Evolutionary conservation across 2,113 vertebrate genomes (phyloP).

Genomic region (Diphyllodes magnificus): DNA sequence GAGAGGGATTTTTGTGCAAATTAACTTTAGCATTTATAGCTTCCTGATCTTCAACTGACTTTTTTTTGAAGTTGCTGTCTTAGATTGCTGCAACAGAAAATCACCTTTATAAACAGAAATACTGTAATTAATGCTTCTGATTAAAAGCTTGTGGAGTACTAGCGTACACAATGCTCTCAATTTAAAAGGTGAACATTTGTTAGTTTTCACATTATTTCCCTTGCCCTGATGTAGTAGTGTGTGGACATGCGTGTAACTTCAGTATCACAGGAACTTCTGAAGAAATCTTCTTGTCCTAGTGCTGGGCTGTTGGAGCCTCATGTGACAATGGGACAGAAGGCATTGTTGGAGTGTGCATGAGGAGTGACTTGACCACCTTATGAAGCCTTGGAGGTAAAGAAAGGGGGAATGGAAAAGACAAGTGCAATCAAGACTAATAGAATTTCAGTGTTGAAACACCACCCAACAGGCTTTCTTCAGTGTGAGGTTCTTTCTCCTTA

Average conservation of each 20-base stretch:
- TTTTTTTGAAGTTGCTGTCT: not conserved
- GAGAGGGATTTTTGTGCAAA: not conserved
- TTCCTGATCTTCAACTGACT: not conserved
- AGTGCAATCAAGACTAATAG: not conserved
- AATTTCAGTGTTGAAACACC: not conserved
- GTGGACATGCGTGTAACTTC: not conserved
- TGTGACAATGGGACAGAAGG: not conserved
- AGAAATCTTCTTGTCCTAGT: not conserved
- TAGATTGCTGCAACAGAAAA: not conserved
- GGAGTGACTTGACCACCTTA: not conserved
- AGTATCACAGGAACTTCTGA: not conserved
- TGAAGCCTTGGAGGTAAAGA: not conserved
- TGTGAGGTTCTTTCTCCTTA: not conserved
- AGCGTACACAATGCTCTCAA: not conserved
- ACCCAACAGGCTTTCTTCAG: not conserved
- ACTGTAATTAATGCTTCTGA: not conserved
- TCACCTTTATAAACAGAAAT: not conserved
- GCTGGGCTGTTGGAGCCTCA: not conserved
- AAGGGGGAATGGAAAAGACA: not conserved
- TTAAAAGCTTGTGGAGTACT: not conserved
- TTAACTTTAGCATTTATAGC: not conserved
- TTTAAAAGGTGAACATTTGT: not conserved
- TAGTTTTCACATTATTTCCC: not conserved
- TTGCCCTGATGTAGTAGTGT: not conserved
- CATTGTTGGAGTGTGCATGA: not conserved